phyloP scores from a whole-genome alignment of 2,797 vertebrate genomes.

The Spinus olivaceus region DNA sequence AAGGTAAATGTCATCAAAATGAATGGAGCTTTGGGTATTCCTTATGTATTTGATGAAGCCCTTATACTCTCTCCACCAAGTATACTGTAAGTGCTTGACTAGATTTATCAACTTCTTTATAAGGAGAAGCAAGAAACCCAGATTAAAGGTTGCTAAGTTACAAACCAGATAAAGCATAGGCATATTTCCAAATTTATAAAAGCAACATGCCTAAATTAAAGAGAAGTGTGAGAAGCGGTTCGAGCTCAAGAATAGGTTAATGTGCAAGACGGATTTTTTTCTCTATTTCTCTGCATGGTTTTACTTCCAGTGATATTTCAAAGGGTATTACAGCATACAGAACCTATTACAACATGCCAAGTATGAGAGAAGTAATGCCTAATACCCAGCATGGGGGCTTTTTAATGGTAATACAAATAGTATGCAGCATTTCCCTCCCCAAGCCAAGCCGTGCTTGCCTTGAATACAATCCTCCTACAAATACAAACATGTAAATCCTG shows the following conservation, averaged over 20 bases:
- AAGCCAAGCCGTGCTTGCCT: slow-evolving; percentile 30
- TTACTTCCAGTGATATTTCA: slow-evolving; percentile 56
- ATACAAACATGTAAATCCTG: slow-evolving; percentile 47
- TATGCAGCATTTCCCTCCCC: slow-evolving; percentile 39
- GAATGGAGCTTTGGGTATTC: slow-evolving; percentile 24
- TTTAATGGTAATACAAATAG: slow-evolving; percentile 62
- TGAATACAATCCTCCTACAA: slow-evolving; percentile 38
- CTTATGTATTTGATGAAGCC: not conserved
- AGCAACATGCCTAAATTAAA: slow-evolving; percentile 51
- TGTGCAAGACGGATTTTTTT: slow-evolving; percentile 43
- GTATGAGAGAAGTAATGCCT: slow-evolving; percentile 54
- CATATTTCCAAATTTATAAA: slow-evolving; percentile 62
- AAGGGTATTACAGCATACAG: slow-evolving; percentile 41
- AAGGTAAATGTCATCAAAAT: slow-evolving; percentile 50
- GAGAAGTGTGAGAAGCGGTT: not conserved
- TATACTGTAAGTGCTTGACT: not conserved
- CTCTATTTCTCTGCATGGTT: not conserved
- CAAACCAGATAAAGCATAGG: slow-evolving; percentile 61
- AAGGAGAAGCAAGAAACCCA: slow-evolving; percentile 48
- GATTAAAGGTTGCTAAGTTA: slow-evolving; percentile 73
- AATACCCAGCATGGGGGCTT: slow-evolving; percentile 58
- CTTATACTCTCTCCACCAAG: slow-evolving; percentile 1
- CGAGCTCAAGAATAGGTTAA: slow-evolving; percentile 40
- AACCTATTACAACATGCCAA: slow-evolving; percentile 29
- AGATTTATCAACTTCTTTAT: slow-evolving; percentile 50